Evolutionary conservation across 2,888 invertebrate genomes (phyloP).

Genomic region (Spisula solida): DNA sequence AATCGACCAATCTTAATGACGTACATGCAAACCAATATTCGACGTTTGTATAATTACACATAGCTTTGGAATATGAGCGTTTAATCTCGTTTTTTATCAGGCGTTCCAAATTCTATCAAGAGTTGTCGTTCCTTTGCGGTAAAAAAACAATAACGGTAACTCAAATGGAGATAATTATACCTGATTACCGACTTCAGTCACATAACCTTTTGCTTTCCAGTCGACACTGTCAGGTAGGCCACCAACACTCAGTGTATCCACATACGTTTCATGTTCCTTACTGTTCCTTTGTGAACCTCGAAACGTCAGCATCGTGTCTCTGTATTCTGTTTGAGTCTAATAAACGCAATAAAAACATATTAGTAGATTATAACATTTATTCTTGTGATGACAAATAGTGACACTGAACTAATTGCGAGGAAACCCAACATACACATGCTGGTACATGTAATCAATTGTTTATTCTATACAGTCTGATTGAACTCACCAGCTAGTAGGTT

Average conservation of each 20-base stretch:
- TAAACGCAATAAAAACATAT: not conserved
- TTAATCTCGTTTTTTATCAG: no score
- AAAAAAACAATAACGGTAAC: not conserved
- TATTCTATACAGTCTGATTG: no score
- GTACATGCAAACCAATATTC: no score
- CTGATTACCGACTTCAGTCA: slow-evolving; percentile 78
- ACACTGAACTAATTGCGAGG: not conserved
- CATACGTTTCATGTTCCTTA: not conserved
- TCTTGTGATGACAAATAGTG: not conserved
- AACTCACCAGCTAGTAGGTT: no score
- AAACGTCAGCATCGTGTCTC: slow-evolving; percentile 49
- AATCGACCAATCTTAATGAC: no score
- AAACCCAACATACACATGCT: not conserved
- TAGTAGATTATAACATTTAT: not conserved
- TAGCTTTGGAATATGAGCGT: no score
- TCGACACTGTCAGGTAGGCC: slow-evolving; percentile 84
- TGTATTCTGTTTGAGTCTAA: slow-evolving; percentile 53
- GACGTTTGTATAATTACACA: no score
- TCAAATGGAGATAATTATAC: slow-evolving; percentile 42
- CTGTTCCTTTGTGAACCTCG: not conserved
- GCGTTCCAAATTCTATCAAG: not conserved
- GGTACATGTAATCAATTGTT: not conserved
- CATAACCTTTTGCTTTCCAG: slow-evolving; percentile 77
- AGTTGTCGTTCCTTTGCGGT: not conserved
- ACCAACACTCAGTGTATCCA: not conserved